Evolutionary conservation across 2,113 vertebrate species (phyloP), one percentile per base, ranked within the genome.

Genomic region (Pungitius pungitius): DNA sequence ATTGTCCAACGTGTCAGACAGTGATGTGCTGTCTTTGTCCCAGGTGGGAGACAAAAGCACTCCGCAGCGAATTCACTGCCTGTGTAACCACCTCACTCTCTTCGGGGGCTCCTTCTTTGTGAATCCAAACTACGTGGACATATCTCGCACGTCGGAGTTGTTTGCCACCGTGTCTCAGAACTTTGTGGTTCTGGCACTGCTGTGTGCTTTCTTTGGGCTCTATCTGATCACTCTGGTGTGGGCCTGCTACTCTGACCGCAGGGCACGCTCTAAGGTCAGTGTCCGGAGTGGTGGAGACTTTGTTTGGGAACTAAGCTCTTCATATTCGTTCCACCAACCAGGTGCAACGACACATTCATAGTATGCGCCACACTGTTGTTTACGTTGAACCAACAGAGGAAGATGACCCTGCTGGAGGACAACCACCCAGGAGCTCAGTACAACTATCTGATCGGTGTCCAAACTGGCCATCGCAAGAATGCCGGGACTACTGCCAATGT

Each of bases 11-110:
- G 27, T 61, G 39, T 10, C 51, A 67, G 40, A 30, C 20, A 43
- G 1, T 81, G 43, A 68, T 17, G 68, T 24, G 22, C 13, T 71
- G 35, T 39, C 13, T 62, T 75, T 56, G 33, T 76, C 68, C 49
- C 80, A 97, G 95, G 94, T 95, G 39, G 95, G 96, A 4, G 59
- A 75, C 0, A 75, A 80, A 56, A 94, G 90, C 76, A 87, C 79
- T 0, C 54, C 90, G 0, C 1, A 42, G 0, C 78, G 26, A 20
- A 94, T 91, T 0, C 95, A 96, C 14, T 96, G 96, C 78, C 87
- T 95, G 73, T 96, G 95, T 77, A 92, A 93, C 88, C 95, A 94
- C 84, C 92, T 96, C 54, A 95, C 94, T 6, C 92, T 93, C 59
- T 95, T 95, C 5, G 93, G 93, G 73, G 94, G 94, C 22, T 85